Percentiles rank a stretch among this genome's conserved stretches.
Evolutionary conservation across 1,140 invertebrate species (phyloP).

Genomic region (Rhopalosiphum maidis): DNA sequence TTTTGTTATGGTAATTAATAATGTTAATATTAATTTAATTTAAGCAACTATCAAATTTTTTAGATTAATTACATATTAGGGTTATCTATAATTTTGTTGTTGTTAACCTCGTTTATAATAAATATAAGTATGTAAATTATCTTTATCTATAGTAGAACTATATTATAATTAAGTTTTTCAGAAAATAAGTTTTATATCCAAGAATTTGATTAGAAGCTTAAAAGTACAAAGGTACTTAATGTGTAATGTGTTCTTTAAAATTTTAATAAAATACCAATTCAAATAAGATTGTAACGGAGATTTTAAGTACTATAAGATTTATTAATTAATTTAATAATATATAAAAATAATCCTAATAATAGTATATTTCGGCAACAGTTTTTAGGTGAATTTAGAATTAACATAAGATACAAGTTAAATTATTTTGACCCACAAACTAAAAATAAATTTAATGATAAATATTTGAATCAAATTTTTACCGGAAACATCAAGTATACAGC

Average conservation of each 20-base stretch:
- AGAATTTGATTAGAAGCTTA: background rate
- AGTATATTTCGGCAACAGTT: background rate
- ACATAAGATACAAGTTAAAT: background rate
- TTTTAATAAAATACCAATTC: background rate
- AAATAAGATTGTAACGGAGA: background rate
- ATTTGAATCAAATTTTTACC: no score
- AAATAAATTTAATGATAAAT: background rate
- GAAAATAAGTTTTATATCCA: background rate
- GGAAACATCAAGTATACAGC: background rate
- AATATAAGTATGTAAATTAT: background rate
- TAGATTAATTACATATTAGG: background rate
- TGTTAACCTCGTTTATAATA: constrained; percentile 5
- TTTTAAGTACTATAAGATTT: background rate
- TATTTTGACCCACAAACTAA: background rate
- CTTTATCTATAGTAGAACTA: background rate
- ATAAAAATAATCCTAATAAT: background rate
- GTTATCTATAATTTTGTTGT: constrained; percentile 37
- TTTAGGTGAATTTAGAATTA: background rate
- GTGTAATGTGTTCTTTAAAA: background rate
- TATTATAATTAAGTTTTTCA: constrained; percentile 4
- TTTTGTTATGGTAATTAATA: background rate
- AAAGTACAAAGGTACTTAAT: background rate
- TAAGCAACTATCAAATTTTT: background rate
- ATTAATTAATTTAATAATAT: background rate
- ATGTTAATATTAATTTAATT: background rate